A percentile compares a stretch with the other conserved stretches of the same genome.
Evolutionary conservation across 2,888 invertebrate genomes (phyloP).

Genomic region (Bombylius discolor): DNA sequence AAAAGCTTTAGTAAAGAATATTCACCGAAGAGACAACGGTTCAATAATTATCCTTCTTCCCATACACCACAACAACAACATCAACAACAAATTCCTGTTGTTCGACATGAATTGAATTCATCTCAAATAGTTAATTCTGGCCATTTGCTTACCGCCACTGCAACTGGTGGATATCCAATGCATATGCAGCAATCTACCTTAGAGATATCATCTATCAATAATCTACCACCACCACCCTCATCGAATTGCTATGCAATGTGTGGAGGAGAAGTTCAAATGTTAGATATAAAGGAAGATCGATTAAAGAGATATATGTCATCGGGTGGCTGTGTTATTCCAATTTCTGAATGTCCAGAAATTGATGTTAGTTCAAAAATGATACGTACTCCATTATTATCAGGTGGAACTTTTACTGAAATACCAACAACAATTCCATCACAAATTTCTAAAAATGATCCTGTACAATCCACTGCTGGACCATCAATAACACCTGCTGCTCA

Average conservation of each 20-base stretch:
- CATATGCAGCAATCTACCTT: too few relatives aligned
- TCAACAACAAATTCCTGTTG: neutral
- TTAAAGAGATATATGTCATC: slow-evolving; percentile 29
- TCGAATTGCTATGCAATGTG: slow-evolving; percentile 8
- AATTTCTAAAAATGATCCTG: slow-evolving; percentile 17
- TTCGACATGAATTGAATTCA: neutral
- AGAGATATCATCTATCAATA: too few relatives aligned
- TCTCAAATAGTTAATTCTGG: neutral
- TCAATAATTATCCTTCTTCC: slow-evolving; percentile 1
- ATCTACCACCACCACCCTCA: too few relatives aligned
- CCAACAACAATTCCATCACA: slow-evolving; percentile 14
- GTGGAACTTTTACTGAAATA: slow-evolving; percentile 57
- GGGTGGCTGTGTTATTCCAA: slow-evolving; percentile 45
- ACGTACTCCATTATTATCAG: slow-evolving; percentile 68
- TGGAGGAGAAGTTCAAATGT: slow-evolving; percentile 16
- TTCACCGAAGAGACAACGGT: slow-evolving; percentile 10
- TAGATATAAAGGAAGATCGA: slow-evolving; percentile 1
- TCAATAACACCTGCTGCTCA: slow-evolving; percentile 26
- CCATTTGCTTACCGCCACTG: too few relatives aligned
- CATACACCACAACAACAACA: neutral
- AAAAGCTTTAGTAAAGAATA: slow-evolving; percentile 4
- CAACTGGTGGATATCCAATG: too few relatives aligned
- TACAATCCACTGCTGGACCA: slow-evolving; percentile 23
- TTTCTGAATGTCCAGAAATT: slow-evolving; percentile 44
- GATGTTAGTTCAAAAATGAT: slow-evolving; percentile 61